A percentile compares a stretch with the other conserved stretches of the same genome.
These are phyloP conservation scores for Anguilla anguilla DNA, from an alignment of 2,797 vertebrate genomes.

Conservation along the genomic window DNA sequence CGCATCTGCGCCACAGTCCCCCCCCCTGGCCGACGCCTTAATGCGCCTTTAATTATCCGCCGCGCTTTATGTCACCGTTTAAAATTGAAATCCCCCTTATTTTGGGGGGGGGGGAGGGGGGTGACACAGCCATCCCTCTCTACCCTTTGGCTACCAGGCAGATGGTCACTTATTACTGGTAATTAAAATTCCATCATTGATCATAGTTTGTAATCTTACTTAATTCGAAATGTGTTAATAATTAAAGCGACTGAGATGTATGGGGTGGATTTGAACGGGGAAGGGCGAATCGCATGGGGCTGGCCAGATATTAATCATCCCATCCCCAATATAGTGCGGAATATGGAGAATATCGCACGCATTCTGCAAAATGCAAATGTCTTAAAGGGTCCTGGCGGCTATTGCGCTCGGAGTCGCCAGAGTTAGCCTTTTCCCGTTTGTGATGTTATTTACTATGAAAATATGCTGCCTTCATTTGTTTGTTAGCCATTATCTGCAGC, in stretches of 20 bases:
- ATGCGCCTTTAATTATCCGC: constrained; percentile 65
- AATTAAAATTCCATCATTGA: constrained; percentile 82
- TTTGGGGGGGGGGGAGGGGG: constrained; percentile 40
- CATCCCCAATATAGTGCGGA: constrained; percentile 52
- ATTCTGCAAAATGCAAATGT: constrained; percentile 35
- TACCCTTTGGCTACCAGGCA: constrained; percentile 71
- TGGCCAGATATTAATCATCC: constrained; percentile 43
- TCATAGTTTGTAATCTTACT: constrained; percentile 77
- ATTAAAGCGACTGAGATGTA: constrained; percentile 67
- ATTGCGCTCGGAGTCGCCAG: not conserved
- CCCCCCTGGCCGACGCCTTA: constrained; percentile 41
- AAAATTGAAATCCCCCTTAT: constrained; percentile 53
- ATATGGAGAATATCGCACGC: constrained; percentile 47
- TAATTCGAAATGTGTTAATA: constrained; percentile 77
- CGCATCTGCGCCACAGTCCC: constrained; percentile 37
- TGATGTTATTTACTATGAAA: not conserved
- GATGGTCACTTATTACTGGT: constrained; percentile 84
- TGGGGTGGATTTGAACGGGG: constrained; percentile 61
- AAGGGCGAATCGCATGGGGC: constrained; percentile 41
- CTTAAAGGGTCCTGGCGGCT: constrained; percentile 1
- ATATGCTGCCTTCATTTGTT: constrained; percentile 50
- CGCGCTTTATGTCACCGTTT: constrained; percentile 46
- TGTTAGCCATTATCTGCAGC: constrained; percentile 54
- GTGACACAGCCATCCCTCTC: constrained; percentile 44
- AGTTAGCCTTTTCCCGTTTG: not conserved